phyloP scores from a whole-genome alignment of 2,888 invertebrate genomes.

The Elysia crispata region DNA sequence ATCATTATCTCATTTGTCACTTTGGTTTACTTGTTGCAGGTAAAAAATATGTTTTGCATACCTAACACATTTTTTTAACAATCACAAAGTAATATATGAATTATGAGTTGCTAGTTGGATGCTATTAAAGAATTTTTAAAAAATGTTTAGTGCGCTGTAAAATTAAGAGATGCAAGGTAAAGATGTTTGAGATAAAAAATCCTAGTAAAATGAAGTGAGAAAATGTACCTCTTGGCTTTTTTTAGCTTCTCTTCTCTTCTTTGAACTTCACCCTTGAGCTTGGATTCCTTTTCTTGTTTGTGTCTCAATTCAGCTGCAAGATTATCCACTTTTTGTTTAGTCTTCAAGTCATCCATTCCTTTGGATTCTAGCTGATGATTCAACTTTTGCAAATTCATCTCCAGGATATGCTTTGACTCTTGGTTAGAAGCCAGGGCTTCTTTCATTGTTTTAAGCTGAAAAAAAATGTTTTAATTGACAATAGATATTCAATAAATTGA shows the following conservation, averaged over 20 bases:
- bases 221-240: slow-evolving; percentile 45
- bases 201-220: neutral
- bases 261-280: slow-evolving; percentile 55
- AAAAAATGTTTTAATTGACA: neutral
- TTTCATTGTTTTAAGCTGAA: slow-evolving; percentile 41
- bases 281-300: slow-evolving; percentile 56
- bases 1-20: slow-evolving; percentile 6
- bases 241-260: slow-evolving; percentile 61
- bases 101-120: neutral
- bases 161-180: neutral
- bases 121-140: neutral
- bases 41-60: neutral
- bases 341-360: slow-evolving; percentile 43
- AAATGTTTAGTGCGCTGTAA: too few relatives aligned
- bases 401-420: slow-evolving; percentile 38
- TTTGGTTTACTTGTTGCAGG: neutral
- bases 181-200: neutral
- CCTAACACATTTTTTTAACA: neutral
- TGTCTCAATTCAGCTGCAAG: slow-evolving; percentile 49
- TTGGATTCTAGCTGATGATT: slow-evolving; percentile 38
- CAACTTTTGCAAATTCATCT: slow-evolving; percentile 35
- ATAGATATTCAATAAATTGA: too few relatives aligned
- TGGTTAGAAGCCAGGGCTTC: slow-evolving; percentile 31
- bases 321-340: slow-evolving; percentile 20
- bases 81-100: neutral